A percentile compares a stretch with the other conserved stretches of the same genome.
Conservation (phyloP, 2,888 invertebrate species). For the Ellobium chinense region DNA sequence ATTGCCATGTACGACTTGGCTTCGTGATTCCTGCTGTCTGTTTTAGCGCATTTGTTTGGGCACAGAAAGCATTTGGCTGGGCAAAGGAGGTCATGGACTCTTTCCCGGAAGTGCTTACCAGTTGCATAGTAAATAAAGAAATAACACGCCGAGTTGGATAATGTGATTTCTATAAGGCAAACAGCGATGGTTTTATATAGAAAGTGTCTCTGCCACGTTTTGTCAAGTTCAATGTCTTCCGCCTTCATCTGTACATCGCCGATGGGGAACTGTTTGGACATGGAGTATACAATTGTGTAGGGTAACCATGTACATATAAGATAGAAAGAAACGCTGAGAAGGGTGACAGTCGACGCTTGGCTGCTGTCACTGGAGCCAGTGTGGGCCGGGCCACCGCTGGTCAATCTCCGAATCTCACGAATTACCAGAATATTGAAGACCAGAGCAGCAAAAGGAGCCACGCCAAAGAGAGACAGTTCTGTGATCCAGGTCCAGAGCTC, state of each 20-base stretch:
- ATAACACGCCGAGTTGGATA: slow-evolving; percentile 77
- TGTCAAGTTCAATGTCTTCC: slow-evolving; percentile 62
- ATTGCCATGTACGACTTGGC: slow-evolving; percentile 50
- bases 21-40: slow-evolving; percentile 16
- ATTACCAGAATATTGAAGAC: slow-evolving; percentile 77
- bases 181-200: slow-evolving; percentile 69
- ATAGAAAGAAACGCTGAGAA: slow-evolving; percentile 78
- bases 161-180: slow-evolving; percentile 71
- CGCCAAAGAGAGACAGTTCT: slow-evolving; percentile 73
- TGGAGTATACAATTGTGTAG: slow-evolving; percentile 75
- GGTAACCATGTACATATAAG: slow-evolving; percentile 77
- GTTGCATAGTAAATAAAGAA: slow-evolving; percentile 78
- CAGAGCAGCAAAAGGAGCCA: slow-evolving; percentile 73
- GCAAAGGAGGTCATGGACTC: slow-evolving; percentile 61
- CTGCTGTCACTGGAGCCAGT: slow-evolving; percentile 53
- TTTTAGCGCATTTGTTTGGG: slow-evolving; percentile 35
- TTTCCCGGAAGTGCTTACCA: slow-evolving; percentile 74
- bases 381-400: slow-evolving; percentile 63
- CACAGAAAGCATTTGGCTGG: slow-evolving; percentile 49
- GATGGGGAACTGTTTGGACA: slow-evolving; percentile 62
- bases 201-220: slow-evolving; percentile 72
- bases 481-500: slow-evolving; percentile 74
- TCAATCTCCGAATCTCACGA: slow-evolving; percentile 71
- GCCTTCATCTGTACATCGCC: slow-evolving; percentile 59
- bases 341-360: slow-evolving; percentile 75